Evolutionary conservation across 1,140 invertebrate species (phyloP).

Genomic region (Brachionus plicatilis): DNA sequence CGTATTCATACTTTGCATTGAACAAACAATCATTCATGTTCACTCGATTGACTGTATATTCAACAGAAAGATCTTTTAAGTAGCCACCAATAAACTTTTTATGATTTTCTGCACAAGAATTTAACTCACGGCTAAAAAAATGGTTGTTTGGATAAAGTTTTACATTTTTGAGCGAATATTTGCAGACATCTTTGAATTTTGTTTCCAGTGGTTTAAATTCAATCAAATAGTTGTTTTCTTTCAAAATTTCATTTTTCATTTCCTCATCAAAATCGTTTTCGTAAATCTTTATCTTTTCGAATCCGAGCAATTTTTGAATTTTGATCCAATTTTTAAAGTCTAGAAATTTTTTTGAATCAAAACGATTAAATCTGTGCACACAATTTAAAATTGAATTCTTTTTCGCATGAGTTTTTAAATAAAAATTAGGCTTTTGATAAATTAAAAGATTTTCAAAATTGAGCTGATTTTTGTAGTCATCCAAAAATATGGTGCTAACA

Average conservation of each 20-base stretch:
- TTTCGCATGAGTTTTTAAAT: neutral
- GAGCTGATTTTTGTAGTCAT: neutral
- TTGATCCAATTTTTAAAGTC: too few relatives aligned
- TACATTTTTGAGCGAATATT: neutral
- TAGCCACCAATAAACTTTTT: neutral
- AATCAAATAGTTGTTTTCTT: too few relatives aligned
- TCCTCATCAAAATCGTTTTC: too few relatives aligned
- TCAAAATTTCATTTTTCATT: too few relatives aligned
- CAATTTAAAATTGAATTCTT: neutral
- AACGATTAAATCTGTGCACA: neutral
- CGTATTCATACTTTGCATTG: neutral
- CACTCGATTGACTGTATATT: neutral
- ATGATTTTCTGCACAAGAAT: neutral
- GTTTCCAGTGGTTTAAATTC: neutral
- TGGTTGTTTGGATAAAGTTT: neutral
- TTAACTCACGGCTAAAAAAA: neutral
- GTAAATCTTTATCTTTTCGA: too few relatives aligned
- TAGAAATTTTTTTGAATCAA: too few relatives aligned
- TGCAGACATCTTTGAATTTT: neutral
- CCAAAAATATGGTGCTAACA: neutral
- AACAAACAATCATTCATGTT: slow-evolving; percentile 3
- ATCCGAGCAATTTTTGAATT: too few relatives aligned
- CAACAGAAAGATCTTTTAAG: neutral
- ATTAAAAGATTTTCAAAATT: neutral
- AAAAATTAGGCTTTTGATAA: neutral